Evolutionary conservation across 1,140 invertebrate species (phyloP).

Genomic region (Nasonia vitripennis): DNA sequence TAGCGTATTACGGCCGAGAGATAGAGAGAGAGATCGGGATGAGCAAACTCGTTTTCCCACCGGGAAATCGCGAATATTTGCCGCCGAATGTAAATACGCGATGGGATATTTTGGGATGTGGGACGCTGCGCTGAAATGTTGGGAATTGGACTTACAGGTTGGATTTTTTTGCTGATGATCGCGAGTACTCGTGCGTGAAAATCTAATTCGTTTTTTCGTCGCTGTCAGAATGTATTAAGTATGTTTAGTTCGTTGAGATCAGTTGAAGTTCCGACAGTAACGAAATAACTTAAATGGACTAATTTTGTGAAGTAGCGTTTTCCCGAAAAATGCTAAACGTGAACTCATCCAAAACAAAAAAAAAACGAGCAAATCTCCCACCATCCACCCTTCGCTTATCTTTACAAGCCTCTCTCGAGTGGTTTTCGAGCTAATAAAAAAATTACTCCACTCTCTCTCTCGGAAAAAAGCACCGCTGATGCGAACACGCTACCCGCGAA

Average conservation of each 20-base stretch:
- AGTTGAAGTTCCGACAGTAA: no score
- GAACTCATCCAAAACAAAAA: no score
- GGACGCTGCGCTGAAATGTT: not conserved
- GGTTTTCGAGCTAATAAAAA: slow-evolving; percentile 72
- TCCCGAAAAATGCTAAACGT: no score
- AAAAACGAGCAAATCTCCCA: not conserved
- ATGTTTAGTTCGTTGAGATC: no score
- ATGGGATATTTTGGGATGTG: not conserved
- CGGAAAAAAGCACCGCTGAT: slow-evolving; percentile 63
- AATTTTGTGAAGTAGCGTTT: no score
- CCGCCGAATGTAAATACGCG: not conserved
- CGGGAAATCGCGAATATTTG: not conserved
- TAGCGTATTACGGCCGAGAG: not conserved
- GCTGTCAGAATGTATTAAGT: not conserved
- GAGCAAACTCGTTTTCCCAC: slow-evolving; percentile 15
- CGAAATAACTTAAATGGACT: no score
- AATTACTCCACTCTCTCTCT: slow-evolving; percentile 61
- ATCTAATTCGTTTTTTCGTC: not conserved
- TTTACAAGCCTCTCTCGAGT: slow-evolving; percentile 62
- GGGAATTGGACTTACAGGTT: not conserved
- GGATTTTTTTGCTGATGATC: no score
- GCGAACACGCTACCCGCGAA: not conserved
- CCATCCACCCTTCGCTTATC: slow-evolving; percentile 48
- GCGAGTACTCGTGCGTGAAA: not conserved
- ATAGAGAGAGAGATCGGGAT: not conserved